Base-by-base conservation (phyloP, 2,113 vertebrate species). In the Bubo bubo region DNA sequence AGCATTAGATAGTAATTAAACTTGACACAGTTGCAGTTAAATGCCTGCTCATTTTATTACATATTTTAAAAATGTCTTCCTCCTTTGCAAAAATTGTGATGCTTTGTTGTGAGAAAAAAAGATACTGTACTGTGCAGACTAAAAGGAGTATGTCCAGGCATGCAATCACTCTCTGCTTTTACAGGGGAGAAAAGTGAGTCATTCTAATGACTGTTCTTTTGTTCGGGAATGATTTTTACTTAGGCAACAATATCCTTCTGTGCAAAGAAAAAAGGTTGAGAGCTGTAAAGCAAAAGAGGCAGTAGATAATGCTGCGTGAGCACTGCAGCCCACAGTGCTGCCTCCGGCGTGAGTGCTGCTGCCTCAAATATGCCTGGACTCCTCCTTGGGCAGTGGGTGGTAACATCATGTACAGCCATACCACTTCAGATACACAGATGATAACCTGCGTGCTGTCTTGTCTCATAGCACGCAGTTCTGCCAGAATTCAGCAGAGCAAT, bases 281-380 rank as follows among this genome's bases (percentile, higher is more conserved):
- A 76, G 22, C 50, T 74, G 41, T 75, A 77, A 60, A 74, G 81
- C 21, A 23, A 3, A 47, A 76, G 79, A 92, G 68, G 24, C 37
- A 37, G 79, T 10, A 41, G 93, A 26, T 60, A 1, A 28, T 12
- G n/a, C 41, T 3, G 7, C 14, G 4, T 50, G 70, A 58, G 74
- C 34, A 3, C 2, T 39, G 90, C 64, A 88, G 82, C 63, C 56
- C 35, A 5, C 12, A 4, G 71, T 9, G 30, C 84, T 77, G 79
- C 94, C 93, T 74, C 20, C 0, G 4, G 86, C 77, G 1, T 1
- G 2, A 18, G 10, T 5, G 55, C 75, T 41, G 43, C 74, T 74
- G 3, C 24, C 56, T 93, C 50, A 14, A 5, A 59, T 32, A 4
- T 0, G 0, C 71, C 1, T 1, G 34, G 71, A 21, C 4, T 6